Conservation (phyloP, 2,797 vertebrate genomes). For the Staurois parvus region DNA sequence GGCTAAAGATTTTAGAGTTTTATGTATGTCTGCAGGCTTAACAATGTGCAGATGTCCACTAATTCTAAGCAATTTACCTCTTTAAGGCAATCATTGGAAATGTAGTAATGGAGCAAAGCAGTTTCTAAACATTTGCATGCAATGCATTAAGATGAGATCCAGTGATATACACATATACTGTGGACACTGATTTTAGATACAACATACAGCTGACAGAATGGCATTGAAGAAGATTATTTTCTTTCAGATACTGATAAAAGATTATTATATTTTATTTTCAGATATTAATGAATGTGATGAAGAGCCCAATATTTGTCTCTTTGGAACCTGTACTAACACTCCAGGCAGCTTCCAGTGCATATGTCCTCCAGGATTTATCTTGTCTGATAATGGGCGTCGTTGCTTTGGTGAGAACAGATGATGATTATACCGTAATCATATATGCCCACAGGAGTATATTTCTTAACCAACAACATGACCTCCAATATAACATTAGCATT, state of each 20-base stretch:
- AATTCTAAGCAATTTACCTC: no score
- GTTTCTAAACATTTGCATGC: no score
- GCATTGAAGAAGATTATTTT: neutral
- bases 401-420: conserved; percentile 85
- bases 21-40: neutral
- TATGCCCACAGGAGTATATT: neutral
- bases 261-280: conserved; percentile 64
- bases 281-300: conserved; percentile 92
- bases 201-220: neutral
- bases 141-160: no score
- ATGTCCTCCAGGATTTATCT: conserved; percentile 87
- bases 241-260: neutral
- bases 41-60: neutral
- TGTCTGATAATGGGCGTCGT: conserved; percentile 87
- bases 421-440: neutral
- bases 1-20: neutral
- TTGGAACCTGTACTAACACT: conserved; percentile 90
- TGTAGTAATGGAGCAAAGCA: no score
- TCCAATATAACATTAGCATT: neutral
- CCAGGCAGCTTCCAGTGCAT: conserved; percentile 92
- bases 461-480: neutral
- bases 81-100: no score
- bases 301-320: conserved; percentile 89
- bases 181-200: neutral
- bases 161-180: no score